A percentile compares a stretch with the other conserved stretches of the same genome.
Conservation (phyloP, 2,797 vertebrate species). For the Acrossocheilus fasciatus region DNA sequence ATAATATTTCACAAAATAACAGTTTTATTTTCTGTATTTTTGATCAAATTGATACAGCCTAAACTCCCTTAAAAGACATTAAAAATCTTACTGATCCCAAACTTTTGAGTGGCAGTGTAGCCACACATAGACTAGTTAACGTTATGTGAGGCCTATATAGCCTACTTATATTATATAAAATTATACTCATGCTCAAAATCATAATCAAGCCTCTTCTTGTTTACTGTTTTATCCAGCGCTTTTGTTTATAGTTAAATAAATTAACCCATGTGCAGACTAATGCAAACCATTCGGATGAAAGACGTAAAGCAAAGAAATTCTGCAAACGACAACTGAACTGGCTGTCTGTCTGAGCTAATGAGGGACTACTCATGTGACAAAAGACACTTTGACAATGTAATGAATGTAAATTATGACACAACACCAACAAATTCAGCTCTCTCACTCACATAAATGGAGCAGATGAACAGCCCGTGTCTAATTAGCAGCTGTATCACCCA, state of each 20-base stretch:
- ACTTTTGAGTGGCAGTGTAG: no score
- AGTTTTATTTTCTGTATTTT: no score
- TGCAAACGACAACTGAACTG: background rate
- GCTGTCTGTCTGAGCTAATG: background rate
- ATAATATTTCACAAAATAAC: no score
- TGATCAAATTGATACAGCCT: no score
- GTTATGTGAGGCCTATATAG: no score
- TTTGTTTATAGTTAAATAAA: background rate
- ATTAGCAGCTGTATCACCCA: background rate
- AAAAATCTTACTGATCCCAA: no score
- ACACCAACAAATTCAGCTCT: background rate
- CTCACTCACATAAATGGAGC: background rate
- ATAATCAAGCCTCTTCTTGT: no score
- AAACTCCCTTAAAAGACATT: no score
- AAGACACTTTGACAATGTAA: background rate
- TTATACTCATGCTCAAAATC: no score
- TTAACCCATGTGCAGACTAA: background rate
- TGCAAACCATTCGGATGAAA: background rate
- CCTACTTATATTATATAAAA: no score
- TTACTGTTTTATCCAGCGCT: background rate
- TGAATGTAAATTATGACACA: constrained; percentile 22
- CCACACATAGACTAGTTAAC: no score
- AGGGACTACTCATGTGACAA: background rate
- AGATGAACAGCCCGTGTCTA: background rate
- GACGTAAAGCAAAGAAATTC: background rate